phyloP scores from a whole-genome alignment of 2,113 vertebrate genomes.

The Passer domesticus region DNA sequence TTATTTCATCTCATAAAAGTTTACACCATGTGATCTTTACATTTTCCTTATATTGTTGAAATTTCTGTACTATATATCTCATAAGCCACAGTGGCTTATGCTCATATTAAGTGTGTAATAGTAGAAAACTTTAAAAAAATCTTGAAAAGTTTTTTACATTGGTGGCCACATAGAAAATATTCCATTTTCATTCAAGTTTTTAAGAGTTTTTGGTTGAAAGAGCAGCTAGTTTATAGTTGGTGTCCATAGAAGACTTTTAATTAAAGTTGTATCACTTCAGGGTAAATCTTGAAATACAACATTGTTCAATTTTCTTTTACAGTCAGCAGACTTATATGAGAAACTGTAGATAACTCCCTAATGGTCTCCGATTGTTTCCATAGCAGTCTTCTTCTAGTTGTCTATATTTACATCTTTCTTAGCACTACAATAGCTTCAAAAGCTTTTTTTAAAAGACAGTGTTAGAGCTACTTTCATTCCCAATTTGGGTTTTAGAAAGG shows the following conservation, averaged over 20 bases:
- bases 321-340: background rate
- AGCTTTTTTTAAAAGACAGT: background rate
- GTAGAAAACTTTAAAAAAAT: background rate
- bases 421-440: background rate
- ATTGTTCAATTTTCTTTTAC: background rate
- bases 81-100: background rate
- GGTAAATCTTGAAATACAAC: background rate
- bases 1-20: background rate
- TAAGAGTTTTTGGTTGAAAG: background rate
- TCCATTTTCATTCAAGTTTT: background rate
- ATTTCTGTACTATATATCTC: background rate
- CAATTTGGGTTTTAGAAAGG: background rate
- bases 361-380: background rate
- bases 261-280: background rate
- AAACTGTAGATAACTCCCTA: background rate
- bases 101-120: background rate
- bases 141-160: background rate
- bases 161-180: background rate
- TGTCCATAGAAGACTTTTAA: background rate
- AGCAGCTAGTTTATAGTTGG: background rate
- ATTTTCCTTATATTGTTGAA: background rate
- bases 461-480: background rate
- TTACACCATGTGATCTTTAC: background rate
- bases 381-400: background rate
- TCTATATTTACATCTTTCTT: background rate